These are phyloP conservation scores for Perithous albicinctus DNA, from an alignment of 2,888 invertebrate species.

Conservation along the genomic window DNA sequence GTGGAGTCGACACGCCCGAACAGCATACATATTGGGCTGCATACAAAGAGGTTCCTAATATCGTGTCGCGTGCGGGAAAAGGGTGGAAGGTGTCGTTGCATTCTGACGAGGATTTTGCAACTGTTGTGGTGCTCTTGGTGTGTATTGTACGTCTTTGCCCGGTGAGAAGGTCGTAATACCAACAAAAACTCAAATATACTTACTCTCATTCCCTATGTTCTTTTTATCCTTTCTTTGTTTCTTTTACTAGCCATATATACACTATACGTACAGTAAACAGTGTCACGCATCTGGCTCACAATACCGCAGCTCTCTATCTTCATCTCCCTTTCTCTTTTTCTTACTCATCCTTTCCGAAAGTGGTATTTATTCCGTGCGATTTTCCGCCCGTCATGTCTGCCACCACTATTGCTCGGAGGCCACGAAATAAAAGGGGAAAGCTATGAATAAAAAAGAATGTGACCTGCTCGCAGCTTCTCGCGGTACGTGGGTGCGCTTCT, in stretches of 20 bases:
- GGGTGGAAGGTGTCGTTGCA: conserved; percentile 28
- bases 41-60: conserved; percentile 79
- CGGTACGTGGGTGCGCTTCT: conserved; percentile 17
- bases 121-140: conserved; percentile 22
- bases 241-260: background rate
- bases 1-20: conserved; percentile 50
- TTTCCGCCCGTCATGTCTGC: conserved; percentile 36
- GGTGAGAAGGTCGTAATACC: background rate
- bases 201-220: too few species aligned
- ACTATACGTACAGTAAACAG: conserved; percentile 1
- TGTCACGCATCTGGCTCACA: background rate
- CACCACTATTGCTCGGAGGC: background rate
- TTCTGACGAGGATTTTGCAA: conserved; percentile 33
- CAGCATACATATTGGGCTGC: conserved; percentile 75
- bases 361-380: conserved; percentile 50
- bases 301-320: background rate
- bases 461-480: conserved; percentile 13
- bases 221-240: background rate
- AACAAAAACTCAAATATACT: background rate
- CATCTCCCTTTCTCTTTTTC: background rate
- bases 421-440: conserved; percentile 38
- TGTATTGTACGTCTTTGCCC: background rate
- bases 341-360: conserved; percentile 23
- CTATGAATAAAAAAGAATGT: conserved; percentile 32
- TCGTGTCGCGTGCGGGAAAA: conserved; percentile 66